phyloP scores from a whole-genome alignment of 2,797 vertebrate species.

The Poecilia gillii region DNA sequence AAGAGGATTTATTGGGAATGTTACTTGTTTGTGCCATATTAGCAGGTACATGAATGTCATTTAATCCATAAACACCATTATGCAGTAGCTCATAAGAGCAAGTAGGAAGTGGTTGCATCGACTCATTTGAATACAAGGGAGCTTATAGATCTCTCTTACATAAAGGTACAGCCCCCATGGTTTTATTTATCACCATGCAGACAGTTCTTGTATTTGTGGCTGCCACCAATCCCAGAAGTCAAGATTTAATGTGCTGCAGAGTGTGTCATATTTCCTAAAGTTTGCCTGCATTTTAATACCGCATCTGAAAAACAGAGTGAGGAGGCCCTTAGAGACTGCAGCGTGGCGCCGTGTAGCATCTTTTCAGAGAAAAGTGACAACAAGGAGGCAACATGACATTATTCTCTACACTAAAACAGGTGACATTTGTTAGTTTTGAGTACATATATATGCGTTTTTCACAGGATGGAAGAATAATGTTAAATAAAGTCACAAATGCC shows the following conservation, averaged over 20 bases:
- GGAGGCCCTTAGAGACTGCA: slow-evolving; percentile 55
- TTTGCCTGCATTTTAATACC: slow-evolving; percentile 61
- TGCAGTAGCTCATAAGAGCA: neutral
- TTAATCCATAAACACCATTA: neutral
- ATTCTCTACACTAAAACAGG: slow-evolving; percentile 32
- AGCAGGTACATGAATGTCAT: neutral
- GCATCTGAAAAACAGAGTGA: slow-evolving; percentile 47
- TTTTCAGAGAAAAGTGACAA: slow-evolving; percentile 59
- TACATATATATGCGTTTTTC: slow-evolving; percentile 21
- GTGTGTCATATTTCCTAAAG: slow-evolving; percentile 62
- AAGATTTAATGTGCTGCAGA: slow-evolving; percentile 41
- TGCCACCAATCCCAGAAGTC: slow-evolving; percentile 33
- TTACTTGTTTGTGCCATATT: neutral
- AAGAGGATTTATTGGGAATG: neutral
- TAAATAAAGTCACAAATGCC: slow-evolving; percentile 10
- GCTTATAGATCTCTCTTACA: slow-evolving; percentile 14
- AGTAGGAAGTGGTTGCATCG: neutral
- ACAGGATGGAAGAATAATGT: slow-evolving; percentile 23
- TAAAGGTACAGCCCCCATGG: neutral
- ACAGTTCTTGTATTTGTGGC: slow-evolving; percentile 20
- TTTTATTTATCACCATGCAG: slow-evolving; percentile 24
- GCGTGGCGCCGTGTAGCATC: slow-evolving; percentile 47
- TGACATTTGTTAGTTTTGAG: slow-evolving; percentile 26
- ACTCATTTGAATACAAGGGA: slow-evolving; percentile 14
- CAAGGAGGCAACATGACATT: slow-evolving; percentile 53